Evolutionary conservation across 2,888 invertebrate species (phyloP), one percentile per base, ranked within the genome.

Genomic region (Brachypterus glaber): DNA sequence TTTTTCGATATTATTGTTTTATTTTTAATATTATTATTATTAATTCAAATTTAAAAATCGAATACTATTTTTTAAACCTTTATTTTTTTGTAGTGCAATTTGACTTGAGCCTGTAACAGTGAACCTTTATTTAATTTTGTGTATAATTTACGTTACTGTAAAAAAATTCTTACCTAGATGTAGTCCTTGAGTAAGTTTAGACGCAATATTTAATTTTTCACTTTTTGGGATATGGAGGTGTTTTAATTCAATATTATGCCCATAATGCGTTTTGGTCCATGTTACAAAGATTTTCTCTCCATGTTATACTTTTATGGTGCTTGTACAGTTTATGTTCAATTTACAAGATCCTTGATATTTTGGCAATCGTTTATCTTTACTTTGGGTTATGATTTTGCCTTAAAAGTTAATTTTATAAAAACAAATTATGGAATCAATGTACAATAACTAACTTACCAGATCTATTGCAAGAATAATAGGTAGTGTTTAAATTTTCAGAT

Each of bases 231-330:
- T 17, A 29, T 16, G 29, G n/a, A 30, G 30, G 14, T 37, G 31
- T n/a, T 37, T 29, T 13, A 37, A 21, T 8, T 37, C 37, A 29
- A 13, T 13, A n/a, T 8, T 21, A 25, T 37, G 37, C 9, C 31
- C 37, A 37, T 37, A 37, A 15, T 37, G 37, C 9, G 30, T 24
- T 37, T 24, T 37, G 9, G 21, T 21, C 37, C 37, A 37, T 4
- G 15, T 31, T 7, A 21, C 17, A 15, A 21, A 13, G 3, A 15
- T 16, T n/a, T 37, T 31, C 3, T 31, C 17, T 8, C 17, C 30
- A 30, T 36, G 30, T 4, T 14, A 21, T 12, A 31, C 18, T 16
- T 30, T 37, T 12, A 32, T 38, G 7, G n/a, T 8, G 31, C 38
- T 34, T 15, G 9, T 21, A 9, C 21, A n/a, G n/a, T n/a, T n/a